Percentiles rank a stretch among this genome's conserved stretches.
Conservation (phyloP, 1,140 invertebrate species). For the Papilio helenus region DNA sequence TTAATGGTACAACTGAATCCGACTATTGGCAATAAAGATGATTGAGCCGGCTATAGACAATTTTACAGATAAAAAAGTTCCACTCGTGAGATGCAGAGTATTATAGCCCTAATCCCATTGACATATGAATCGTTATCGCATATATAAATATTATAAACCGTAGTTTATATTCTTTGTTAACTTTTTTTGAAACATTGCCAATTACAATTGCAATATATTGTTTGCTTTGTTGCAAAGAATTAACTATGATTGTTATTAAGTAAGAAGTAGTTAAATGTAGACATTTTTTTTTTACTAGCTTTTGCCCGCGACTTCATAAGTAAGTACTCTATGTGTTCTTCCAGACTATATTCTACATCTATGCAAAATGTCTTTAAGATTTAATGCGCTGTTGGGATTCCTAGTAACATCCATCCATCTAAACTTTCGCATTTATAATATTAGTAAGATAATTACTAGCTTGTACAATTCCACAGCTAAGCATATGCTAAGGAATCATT, state of each 20-base stretch:
- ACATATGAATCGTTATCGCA: constrained; percentile 28
- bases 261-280: not conserved
- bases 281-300: not conserved
- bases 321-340: too few species aligned
- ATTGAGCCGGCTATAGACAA: constrained; percentile 54
- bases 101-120: constrained; percentile 13
- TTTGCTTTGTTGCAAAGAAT: not conserved
- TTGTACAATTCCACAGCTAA: too few species aligned
- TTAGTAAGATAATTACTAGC: too few species aligned
- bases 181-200: constrained; percentile 13
- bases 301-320: too few species aligned
- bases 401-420: too few species aligned
- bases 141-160: constrained; percentile 11
- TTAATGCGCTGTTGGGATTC: too few species aligned
- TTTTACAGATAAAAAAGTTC: constrained; percentile 43
- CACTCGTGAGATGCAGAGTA: constrained; percentile 16
- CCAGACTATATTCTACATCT: too few species aligned
- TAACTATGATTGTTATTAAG: not conserved
- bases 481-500: too few species aligned
- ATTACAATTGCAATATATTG: constrained; percentile 1
- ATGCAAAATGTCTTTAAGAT: too few species aligned
- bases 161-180: not conserved
- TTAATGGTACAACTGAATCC: constrained; percentile 63
- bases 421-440: too few species aligned
- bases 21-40: constrained; percentile 72